Base-by-base conservation (phyloP, 2,113 vertebrate genomes). In the Hippocampus barbouri region DNA sequence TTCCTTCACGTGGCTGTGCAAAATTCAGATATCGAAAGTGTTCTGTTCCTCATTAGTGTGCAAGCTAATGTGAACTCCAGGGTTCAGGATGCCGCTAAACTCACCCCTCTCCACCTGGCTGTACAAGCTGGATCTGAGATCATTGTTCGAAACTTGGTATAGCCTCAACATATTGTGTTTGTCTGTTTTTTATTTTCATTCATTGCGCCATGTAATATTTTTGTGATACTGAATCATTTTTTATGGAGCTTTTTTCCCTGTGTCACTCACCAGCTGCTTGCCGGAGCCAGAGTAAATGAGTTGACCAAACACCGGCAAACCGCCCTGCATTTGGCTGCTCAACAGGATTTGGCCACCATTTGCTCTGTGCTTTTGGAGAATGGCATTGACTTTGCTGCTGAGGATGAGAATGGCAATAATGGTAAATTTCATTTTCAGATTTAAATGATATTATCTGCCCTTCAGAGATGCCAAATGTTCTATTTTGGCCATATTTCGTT, bases 221-320 rank as follows among this genome's bases (percentile, higher is more conserved):
- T 69, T 73, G 47, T 53, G 7, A 14, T 45, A 27, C 20, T 73
- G 40, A 25, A 43, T 5, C 8, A 73, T 16, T 72, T 70, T 69
- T 73, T 47, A 66, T 2, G 2, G n/a, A 45, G 40, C 63, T 47
- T 66, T 47, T 27, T 66, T 47, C 18, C 59, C 5, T 5, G 23
- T 27, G n/a, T 47, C 43, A 25, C 64, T 73, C 65, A 78, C 61
- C 83, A 99, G 97, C 92, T 99, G 83, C 94, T 98, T 70, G 97
- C 97, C 54, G 97, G 96, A 70, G 97, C 97, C 89, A 97, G 94
- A 87, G 95, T 99, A 75, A 98, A 97, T 8, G 97, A 98, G 83
- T 82, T 99, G 87, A 99, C 96, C 34, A 99, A 99, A 90, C 97
- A 99, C 81, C 92, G 97, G 4, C 97, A 99, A 92, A 99, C 96